These are phyloP conservation scores for Archilochus colubris DNA, from an alignment of 2,113 vertebrate genomes.

Conservation along the genomic window DNA sequence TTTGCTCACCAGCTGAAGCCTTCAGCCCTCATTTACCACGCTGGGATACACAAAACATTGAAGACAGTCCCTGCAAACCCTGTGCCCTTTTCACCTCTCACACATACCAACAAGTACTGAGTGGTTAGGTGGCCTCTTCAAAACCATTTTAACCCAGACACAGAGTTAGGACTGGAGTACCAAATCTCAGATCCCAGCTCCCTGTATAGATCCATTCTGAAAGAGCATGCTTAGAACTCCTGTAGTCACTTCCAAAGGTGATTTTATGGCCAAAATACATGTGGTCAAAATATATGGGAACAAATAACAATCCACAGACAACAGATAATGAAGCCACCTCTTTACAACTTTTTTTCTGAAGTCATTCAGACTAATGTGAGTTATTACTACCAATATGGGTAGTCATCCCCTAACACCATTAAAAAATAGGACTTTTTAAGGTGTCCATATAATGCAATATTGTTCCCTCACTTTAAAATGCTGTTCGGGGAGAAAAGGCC, in stretches of 20 bases:
- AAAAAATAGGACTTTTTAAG: not conserved
- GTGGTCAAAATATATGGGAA: not conserved
- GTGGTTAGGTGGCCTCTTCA: not conserved
- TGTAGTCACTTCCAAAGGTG: not conserved
- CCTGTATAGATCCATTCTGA: accelerated
- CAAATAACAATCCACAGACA: not conserved
- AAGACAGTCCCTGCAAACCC: not conserved
- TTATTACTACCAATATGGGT: not conserved
- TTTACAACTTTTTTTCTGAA: not conserved
- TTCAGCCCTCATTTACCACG: accelerated
- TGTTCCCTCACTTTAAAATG: not conserved
- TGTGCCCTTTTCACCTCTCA: not conserved
- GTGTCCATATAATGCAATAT: not conserved
- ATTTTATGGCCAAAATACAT: not conserved
- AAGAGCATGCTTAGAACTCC: not conserved
- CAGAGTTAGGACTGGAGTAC: accelerated
- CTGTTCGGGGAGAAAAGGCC: not conserved
- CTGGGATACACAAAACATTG: accelerated
- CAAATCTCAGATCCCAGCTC: not conserved
- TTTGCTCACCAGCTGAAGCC: not conserved
- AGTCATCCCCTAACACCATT: not conserved
- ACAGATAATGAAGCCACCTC: not conserved
- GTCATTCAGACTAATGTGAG: not conserved
- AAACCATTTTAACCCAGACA: not conserved
- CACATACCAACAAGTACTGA: not conserved